Percentiles rank a stretch among this genome's conserved stretches.
Evolutionary conservation across 2,888 invertebrate genomes (phyloP).

Genomic region (Tetragonisca angustula): DNA sequence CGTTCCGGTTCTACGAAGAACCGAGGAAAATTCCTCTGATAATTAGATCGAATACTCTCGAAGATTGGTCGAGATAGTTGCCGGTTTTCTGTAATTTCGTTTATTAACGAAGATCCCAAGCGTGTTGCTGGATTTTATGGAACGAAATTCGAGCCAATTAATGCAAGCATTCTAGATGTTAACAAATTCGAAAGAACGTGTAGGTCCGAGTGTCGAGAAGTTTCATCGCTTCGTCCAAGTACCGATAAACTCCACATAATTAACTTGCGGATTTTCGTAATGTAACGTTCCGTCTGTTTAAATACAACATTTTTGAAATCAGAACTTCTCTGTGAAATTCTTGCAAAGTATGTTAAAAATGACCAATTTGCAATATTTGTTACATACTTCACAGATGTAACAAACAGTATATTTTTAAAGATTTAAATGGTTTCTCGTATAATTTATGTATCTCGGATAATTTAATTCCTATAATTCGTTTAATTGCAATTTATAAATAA

Average conservation of each 20-base stretch:
- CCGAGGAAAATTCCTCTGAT: slow-evolving; percentile 24
- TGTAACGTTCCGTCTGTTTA: too few relatives aligned
- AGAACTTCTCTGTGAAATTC: too few relatives aligned
- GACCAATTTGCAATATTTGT: too few relatives aligned
- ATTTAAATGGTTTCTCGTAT: too few relatives aligned
- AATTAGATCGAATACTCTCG: slow-evolving; percentile 21
- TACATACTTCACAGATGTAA: too few relatives aligned
- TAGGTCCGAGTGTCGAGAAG: neutral
- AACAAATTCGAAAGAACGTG: neutral
- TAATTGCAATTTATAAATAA: too few relatives aligned
- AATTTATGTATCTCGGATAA: too few relatives aligned
- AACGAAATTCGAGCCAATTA: slow-evolving; percentile 21
- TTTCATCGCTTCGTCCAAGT: neutral
- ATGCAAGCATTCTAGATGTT: neutral
- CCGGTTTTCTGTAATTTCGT: slow-evolving; percentile 35
- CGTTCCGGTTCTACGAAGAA: neutral
- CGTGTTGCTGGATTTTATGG: slow-evolving; percentile 6
- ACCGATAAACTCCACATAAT: slow-evolving; percentile 6
- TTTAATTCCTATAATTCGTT: too few relatives aligned
- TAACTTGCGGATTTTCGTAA: too few relatives aligned
- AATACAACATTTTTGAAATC: too few relatives aligned
- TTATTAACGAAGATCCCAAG: slow-evolving; percentile 6
- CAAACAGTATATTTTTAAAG: too few relatives aligned
- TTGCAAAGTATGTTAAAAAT: too few relatives aligned
- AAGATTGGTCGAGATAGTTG: slow-evolving; percentile 31